Evolutionary conservation across 92 coral and sea anemone species (phyloP).

Genomic region (Palythoa heliodiscus): DNA sequence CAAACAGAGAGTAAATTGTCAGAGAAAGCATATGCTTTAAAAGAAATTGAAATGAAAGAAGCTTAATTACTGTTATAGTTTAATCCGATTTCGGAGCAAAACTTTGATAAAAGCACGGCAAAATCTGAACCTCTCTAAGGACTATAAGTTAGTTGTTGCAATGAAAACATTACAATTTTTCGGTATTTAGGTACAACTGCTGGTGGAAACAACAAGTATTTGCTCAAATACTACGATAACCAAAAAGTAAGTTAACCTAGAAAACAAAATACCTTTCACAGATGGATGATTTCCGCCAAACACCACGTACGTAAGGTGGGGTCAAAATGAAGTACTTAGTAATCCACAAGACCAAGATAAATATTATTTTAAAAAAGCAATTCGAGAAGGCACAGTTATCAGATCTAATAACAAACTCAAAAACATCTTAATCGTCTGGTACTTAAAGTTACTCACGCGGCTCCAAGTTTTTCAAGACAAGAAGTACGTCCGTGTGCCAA

Average conservation of each 20-base stretch:
- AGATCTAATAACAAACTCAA: neutral
- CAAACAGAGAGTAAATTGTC: neutral
- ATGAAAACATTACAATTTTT: too few species aligned
- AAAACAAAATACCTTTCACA: conserved; percentile 16
- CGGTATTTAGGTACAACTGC: neutral
- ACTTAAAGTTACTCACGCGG: neutral
- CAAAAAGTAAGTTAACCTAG: neutral
- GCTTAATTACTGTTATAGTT: neutral
- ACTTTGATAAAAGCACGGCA: neutral
- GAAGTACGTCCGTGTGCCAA: conserved; percentile 17
- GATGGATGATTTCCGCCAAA: neutral
- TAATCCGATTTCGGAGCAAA: neutral
- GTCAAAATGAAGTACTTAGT: neutral
- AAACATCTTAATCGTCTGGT: neutral
- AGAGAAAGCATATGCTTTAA: too few species aligned
- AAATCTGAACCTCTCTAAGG: neutral
- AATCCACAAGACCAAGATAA: too few species aligned
- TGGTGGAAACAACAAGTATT: neutral
- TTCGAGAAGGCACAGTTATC: neutral
- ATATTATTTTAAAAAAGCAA: neutral
- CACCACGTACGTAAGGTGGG: neutral
- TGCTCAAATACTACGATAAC: neutral
- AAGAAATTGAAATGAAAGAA: neutral
- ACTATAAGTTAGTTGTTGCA: too few species aligned
- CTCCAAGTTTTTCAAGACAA: neutral